Evolutionary conservation across 1,140 invertebrate species (phyloP).

Genomic region (Galendromus occidentalis): DNA sequence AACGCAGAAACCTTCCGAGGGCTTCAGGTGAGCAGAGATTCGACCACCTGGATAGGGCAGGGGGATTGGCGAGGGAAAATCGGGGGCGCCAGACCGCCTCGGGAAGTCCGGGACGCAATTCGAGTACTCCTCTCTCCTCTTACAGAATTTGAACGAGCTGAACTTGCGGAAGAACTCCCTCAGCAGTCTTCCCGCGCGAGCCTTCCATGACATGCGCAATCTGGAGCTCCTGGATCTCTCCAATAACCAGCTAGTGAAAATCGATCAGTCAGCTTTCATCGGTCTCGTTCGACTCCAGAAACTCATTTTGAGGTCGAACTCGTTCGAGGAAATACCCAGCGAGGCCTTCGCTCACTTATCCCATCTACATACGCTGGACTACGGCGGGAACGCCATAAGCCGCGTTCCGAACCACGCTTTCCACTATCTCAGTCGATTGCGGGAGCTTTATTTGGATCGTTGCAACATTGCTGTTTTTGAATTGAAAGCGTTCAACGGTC

Average conservation of each 20-base stretch:
- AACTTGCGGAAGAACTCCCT: conserved; percentile 60
- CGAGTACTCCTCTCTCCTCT: conserved; percentile 31
- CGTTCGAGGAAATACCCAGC: conserved; percentile 39
- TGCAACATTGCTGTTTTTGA: conserved; percentile 54
- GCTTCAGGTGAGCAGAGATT: not conserved
- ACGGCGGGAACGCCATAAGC: conserved; percentile 58
- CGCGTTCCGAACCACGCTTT: conserved; percentile 31
- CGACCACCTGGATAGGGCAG: no score
- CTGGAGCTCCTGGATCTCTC: conserved; percentile 67
- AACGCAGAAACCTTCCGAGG: conserved; percentile 43
- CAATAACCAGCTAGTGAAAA: conserved; percentile 56
- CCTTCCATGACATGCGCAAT: conserved; percentile 49
- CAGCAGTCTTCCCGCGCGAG: conserved; percentile 46
- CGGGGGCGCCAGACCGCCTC: no score
- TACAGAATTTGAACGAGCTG: conserved; percentile 49
- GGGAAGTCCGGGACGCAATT: no score
- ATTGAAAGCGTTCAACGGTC: conserved; percentile 47
- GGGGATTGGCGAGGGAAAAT: no score
- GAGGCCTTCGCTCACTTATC: conserved; percentile 44
- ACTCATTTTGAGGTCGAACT: conserved; percentile 64
- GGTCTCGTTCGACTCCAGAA: conserved; percentile 50
- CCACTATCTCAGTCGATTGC: conserved; percentile 44
- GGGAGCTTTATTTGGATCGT: conserved; percentile 52
- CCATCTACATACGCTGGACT: conserved; percentile 37
- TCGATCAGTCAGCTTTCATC: conserved; percentile 54